Evolutionary conservation across 2,797 vertebrate species (phyloP).

Genomic region (Erethizon dorsatum): DNA sequence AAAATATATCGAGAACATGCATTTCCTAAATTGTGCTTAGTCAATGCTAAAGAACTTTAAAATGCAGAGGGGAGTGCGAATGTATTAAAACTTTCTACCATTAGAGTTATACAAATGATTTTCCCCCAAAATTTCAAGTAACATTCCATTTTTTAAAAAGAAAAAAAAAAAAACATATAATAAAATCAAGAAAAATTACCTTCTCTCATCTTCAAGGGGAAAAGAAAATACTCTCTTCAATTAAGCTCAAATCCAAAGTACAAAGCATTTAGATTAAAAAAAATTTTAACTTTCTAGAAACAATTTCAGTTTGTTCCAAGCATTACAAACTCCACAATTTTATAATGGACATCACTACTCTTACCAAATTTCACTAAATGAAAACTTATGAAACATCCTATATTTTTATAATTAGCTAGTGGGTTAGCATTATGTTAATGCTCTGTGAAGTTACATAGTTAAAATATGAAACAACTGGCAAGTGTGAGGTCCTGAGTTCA

Average conservation of each 20-base stretch:
- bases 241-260: neutral
- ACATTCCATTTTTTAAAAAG: neutral
- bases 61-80: neutral
- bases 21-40: neutral
- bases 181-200: constrained; percentile 56
- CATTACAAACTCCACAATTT: constrained; percentile 45
- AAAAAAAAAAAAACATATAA: neutral
- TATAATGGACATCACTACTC: constrained; percentile 21
- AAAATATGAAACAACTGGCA: constrained; percentile 25
- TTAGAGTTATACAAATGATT: neutral
- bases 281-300: neutral
- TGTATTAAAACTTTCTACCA: neutral
- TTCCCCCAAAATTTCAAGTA: constrained; percentile 32
- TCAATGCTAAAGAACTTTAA: neutral
- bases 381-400: constrained; percentile 54
- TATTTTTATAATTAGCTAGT: constrained; percentile 16
- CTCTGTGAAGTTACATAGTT: constrained; percentile 26
- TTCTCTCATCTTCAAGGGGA: neutral
- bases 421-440: constrained; percentile 46
- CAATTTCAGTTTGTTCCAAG: constrained; percentile 34
- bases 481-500: too few relatives aligned
- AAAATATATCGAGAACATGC: constrained; percentile 73
- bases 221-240: constrained; percentile 11
- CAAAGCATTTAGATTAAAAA: neutral
- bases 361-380: constrained; percentile 58